Evolutionary conservation across 2,888 invertebrate genomes (phyloP), one percentile per base, ranked within the genome.

Genomic region (Sarcophaga carnaria): DNA sequence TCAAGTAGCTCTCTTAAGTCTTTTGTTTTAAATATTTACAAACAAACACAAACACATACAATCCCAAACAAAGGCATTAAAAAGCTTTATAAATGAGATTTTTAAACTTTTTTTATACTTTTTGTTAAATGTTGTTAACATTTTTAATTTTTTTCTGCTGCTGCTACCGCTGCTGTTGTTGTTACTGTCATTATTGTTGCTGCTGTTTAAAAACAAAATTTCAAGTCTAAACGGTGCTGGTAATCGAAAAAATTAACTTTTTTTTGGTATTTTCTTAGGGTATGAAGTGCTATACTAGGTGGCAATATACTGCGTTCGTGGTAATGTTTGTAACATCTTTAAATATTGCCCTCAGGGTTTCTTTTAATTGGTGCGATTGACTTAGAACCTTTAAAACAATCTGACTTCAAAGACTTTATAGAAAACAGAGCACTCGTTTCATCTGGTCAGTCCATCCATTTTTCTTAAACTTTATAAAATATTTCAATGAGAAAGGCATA

Each of bases 1-100:
- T 80, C 64, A 86, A 80, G 86, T 79, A 81, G 84, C 87, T 82
- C 79, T 79, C 87, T 84, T 84, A 87, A 84, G 79, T 87, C 87
- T 87, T 87, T 87, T 84, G 87, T 87, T 84, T 86, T 83, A 63
- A 72, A 67, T 60, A 62, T 79, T 54, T 37, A 17, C 59, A 72
- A 20, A 12, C 27, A 64, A 4, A 77, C 63, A 54, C 37, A 14
- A 22, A 49, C 14, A 20, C 20, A 20, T 20, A 20, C 0, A 69
- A 2, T 25, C 20, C 47, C n/a, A 25, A 25, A 64, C 70, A 54
- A 54, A 17, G 17, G 4, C 17, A 54, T 47, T 37, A 47, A n/a
- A 37, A 20, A 67, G 37, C 8, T 10, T 1, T 37, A 37, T 37
- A 37, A 37, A 37, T 37, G 37, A 37, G 37, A 37, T 37, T 37